Evolutionary conservation across 2,888 invertebrate genomes (phyloP).

Genomic region (Halictus quadricinctus): DNA sequence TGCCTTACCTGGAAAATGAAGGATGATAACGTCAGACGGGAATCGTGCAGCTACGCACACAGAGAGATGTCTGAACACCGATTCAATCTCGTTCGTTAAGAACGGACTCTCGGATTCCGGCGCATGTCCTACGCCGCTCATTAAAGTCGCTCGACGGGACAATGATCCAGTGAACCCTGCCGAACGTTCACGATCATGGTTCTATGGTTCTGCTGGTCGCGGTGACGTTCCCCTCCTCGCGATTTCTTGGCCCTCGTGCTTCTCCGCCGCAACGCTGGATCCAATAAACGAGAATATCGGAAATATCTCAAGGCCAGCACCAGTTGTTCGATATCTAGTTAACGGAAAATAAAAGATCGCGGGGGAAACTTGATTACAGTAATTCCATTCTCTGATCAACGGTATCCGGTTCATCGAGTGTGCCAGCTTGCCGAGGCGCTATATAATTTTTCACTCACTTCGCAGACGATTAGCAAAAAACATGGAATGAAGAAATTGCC

Average conservation of each 20-base stretch:
- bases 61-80: not conserved
- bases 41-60: not conserved
- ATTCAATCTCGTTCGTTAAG: slow-evolving; percentile 36
- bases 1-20: slow-evolving; percentile 25
- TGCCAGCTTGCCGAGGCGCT: slow-evolving; percentile 24
- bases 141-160: slow-evolving; percentile 34
- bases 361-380: slow-evolving; percentile 60
- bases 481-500: slow-evolving; percentile 23
- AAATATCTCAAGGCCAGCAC: slow-evolving; percentile 59
- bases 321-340: slow-evolving; percentile 54
- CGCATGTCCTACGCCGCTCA: slow-evolving; percentile 14
- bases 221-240: not conserved
- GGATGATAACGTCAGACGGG: slow-evolving; percentile 20
- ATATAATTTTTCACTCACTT: slow-evolving; percentile 48
- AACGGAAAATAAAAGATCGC: slow-evolving; percentile 57
- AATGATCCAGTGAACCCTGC: slow-evolving; percentile 44
- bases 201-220: not conserved
- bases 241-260: not conserved
- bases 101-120: not conserved
- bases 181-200: slow-evolving; percentile 14
- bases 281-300: slow-evolving; percentile 58
- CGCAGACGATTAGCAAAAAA: slow-evolving; percentile 34
- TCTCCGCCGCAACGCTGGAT: slow-evolving; percentile 14
- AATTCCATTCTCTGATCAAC: slow-evolving; percentile 60
- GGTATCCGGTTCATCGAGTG: slow-evolving; percentile 57